Conservation (phyloP, 2,888 invertebrate species). For the Orthonevra nobilis region DNA sequence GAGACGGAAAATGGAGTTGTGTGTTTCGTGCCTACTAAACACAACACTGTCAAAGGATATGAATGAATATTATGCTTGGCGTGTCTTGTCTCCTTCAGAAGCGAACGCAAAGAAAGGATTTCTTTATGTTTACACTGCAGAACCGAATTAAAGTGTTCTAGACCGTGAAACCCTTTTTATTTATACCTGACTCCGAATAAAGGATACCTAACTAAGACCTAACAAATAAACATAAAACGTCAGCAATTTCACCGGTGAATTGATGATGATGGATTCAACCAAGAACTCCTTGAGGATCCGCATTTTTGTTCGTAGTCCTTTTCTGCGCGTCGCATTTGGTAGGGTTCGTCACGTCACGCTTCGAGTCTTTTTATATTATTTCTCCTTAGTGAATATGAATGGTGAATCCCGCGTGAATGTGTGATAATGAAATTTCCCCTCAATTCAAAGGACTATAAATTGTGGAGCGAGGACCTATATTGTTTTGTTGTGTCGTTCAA, state of each 20-base stretch:
- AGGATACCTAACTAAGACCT: constrained; percentile 38
- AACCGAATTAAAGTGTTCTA: constrained; percentile 63
- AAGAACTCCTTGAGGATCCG: constrained; percentile 58
- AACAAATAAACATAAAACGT: constrained; percentile 33
- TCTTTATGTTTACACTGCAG: constrained; percentile 28
- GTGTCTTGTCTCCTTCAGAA: too few species aligned
- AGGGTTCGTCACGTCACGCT: constrained; percentile 63
- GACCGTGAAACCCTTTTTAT: constrained; percentile 69
- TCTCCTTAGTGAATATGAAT: neutral
- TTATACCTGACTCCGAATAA: constrained; percentile 56
- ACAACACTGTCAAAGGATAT: constrained; percentile 35
- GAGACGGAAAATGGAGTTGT: constrained; percentile 18
- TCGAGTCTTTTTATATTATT: constrained; percentile 45
- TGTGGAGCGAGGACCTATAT: neutral
- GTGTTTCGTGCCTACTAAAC: constrained; percentile 14
- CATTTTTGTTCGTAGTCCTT: neutral
- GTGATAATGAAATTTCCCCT: constrained; percentile 59
- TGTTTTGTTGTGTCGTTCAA: constrained; percentile 26
- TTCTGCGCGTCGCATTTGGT: constrained; percentile 22
- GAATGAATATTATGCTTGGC: constrained; percentile 14
- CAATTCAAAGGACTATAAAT: constrained; percentile 29
- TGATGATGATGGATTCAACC: constrained; percentile 64
- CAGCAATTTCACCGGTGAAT: constrained; percentile 55
- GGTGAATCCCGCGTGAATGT: constrained; percentile 18
- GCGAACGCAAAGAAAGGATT: too few species aligned